Evolutionary conservation across 2,113 vertebrate species (phyloP).

Genomic region (Campylorhamphus procurvoides): DNA sequence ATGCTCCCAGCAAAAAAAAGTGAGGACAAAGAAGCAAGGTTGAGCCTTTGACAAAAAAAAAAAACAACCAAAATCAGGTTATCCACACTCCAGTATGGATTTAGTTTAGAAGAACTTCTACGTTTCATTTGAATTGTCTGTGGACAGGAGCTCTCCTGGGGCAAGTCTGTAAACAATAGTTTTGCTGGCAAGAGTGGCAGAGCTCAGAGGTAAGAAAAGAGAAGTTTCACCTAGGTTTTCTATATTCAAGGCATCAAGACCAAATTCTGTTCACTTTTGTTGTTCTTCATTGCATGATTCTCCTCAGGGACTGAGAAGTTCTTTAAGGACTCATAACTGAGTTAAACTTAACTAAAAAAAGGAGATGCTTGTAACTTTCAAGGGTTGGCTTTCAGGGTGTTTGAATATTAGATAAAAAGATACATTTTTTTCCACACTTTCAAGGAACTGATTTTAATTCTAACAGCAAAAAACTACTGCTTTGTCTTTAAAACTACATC

Average conservation of each 20-base stretch:
- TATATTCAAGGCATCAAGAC: not conserved
- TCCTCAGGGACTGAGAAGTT: not conserved
- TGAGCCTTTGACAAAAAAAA: not conserved
- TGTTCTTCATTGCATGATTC: not conserved
- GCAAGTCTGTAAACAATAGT: not conserved
- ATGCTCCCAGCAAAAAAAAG: not conserved
- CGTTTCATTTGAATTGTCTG: not conserved
- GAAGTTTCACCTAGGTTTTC: not conserved
- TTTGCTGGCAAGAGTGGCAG: not conserved
- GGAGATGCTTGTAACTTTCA: not conserved
- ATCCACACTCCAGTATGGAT: not conserved
- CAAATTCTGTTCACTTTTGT: not conserved
- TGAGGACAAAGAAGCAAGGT: not conserved
- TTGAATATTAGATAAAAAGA: not conserved
- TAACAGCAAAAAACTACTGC: not conserved
- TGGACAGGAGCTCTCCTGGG: not conserved
- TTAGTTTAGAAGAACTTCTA: not conserved
- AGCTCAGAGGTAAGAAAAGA: not conserved
- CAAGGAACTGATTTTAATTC: not conserved
- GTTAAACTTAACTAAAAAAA: not conserved
- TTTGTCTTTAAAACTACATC: not conserved
- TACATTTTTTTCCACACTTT: not conserved
- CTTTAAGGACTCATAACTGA: not conserved
- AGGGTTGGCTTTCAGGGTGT: not conserved
- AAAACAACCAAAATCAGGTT: not conserved